phyloP scores from a whole-genome alignment of 2,888 invertebrate genomes.

The Netelia melanura region DNA sequence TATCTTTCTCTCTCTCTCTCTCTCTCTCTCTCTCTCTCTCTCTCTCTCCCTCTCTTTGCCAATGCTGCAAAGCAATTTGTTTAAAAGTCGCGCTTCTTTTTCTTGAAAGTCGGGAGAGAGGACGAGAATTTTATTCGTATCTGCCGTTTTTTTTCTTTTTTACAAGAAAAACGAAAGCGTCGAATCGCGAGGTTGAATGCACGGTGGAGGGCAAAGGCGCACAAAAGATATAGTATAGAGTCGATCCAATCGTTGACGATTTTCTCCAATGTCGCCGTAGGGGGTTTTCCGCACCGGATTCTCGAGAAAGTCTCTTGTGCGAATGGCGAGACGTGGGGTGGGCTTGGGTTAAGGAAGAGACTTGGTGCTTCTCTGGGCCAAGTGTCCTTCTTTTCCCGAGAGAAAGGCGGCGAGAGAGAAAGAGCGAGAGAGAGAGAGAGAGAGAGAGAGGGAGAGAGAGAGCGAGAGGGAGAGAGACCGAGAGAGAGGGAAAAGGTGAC shows the following conservation, averaged over 20 bases:
- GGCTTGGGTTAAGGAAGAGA: neutral
- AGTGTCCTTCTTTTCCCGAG: neutral
- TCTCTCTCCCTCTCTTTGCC: neutral
- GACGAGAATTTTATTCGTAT: constrained; percentile 33
- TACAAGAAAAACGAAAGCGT: neutral
- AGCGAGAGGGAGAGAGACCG: neutral
- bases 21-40: too few species aligned
- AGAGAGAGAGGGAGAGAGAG: neutral
- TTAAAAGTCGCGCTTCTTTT: constrained; percentile 22
- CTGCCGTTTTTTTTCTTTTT: neutral
- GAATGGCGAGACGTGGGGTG: constrained; percentile 7
- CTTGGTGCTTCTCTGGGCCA: constrained; percentile 6
- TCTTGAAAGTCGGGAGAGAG: constrained; percentile 13
- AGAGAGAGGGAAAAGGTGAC: constrained; percentile 37
- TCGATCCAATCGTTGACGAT: constrained; percentile 61
- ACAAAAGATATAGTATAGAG: constrained; percentile 40
- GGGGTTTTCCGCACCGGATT: constrained; percentile 25
- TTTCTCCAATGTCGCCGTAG: constrained; percentile 54
- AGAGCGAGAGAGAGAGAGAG: neutral
- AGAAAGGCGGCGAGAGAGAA: neutral
- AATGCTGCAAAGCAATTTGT: constrained; percentile 38
- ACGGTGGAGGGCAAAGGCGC: constrained; percentile 33
- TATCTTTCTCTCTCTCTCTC: too few species aligned
- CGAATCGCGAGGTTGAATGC: neutral
- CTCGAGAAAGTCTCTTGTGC: constrained; percentile 3